Base-by-base conservation (phyloP, 2,888 invertebrate species). In the Omphaloscelis lunosa region DNA sequence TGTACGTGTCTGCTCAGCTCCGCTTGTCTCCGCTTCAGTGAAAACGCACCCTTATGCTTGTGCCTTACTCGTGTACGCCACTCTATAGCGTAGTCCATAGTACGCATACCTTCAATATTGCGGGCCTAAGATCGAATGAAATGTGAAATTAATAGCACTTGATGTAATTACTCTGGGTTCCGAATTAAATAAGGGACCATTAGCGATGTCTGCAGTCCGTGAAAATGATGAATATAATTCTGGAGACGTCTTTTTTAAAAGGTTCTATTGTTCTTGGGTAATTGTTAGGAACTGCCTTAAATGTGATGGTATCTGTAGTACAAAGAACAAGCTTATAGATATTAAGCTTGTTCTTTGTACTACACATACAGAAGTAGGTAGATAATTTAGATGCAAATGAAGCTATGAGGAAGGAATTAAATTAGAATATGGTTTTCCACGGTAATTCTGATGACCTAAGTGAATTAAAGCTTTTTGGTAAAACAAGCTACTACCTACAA, bases 131-230 rank as follows among this genome's bases (percentile, higher is more conserved):
- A 93, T 91, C 90, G 92, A 93, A 91, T 91, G 93, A 93, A 93
- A 94, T 93, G 91, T 91, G 91, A 93, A 94, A 93, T 94, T 94
- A 94, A 94, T 93, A 94, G 94, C 94, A 92, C 93, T 94, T 94
- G 90, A 94, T 94, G 94, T 93, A 94, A 95, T 95, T 94, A 95
- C 86, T 89, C 89, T 75, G 91, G 91, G 90, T 90, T 87, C 90
- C 89, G 90, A 94, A 94, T 95, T 92, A 93, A 93, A 93, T 95
- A 94, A 91, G 91, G 90, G 89, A 88, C 94, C 94, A 95, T 95
- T 95, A 95, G 91, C 89, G 90, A 85, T 89, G 89, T 86, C 90
- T 90, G 89, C 83, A 83, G 86, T 90, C 90, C 88, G 79, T 75
- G 82, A 90, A 91, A 90, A 92, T 94, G 92, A 93, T 92, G 91